phyloP scores from a whole-genome alignment of 1,140 invertebrate genomes.

The Hylaeus volcanicus region DNA sequence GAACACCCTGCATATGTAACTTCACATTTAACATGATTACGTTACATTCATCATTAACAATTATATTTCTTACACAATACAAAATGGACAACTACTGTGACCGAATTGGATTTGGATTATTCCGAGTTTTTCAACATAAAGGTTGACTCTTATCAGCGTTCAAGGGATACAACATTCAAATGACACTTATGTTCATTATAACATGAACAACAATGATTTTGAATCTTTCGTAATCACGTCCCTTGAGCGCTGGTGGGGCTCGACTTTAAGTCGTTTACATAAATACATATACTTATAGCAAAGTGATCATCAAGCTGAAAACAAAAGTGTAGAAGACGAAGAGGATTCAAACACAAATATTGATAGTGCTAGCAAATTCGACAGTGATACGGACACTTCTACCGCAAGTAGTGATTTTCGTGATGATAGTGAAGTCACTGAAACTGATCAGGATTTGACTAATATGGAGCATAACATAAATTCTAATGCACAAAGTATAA shows the following conservation, averaged over 20 bases:
- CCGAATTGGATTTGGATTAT: conserved; percentile 30
- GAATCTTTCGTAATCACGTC: too few relatives aligned
- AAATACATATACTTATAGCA: conserved; percentile 63
- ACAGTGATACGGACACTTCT: conserved; percentile 33
- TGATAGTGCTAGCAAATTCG: conserved; percentile 39
- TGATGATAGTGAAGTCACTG: conserved; percentile 34
- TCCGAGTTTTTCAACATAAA: conserved; percentile 13
- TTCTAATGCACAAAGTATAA: conserved; percentile 58
- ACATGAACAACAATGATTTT: too few relatives aligned
- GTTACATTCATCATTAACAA: background rate
- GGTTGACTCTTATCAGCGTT: too few relatives aligned
- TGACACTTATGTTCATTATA: too few relatives aligned
- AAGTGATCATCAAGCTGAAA: conserved; percentile 48
- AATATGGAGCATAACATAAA: conserved; percentile 50
- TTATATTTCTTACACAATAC: background rate
- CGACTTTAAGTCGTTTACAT: conserved; percentile 30
- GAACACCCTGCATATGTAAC: too few relatives aligned
- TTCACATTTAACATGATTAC: too few relatives aligned
- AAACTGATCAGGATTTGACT: conserved; percentile 45
- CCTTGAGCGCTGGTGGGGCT: too few relatives aligned
- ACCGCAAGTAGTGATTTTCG: conserved; percentile 27
- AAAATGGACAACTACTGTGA: conserved; percentile 31
- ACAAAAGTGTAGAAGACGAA: conserved; percentile 41
- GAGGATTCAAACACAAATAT: conserved; percentile 34
- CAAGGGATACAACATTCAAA: too few relatives aligned